Evolutionary conservation across 2,113 vertebrate genomes (phyloP).

Genomic region (Lipophrys pholis): DNA sequence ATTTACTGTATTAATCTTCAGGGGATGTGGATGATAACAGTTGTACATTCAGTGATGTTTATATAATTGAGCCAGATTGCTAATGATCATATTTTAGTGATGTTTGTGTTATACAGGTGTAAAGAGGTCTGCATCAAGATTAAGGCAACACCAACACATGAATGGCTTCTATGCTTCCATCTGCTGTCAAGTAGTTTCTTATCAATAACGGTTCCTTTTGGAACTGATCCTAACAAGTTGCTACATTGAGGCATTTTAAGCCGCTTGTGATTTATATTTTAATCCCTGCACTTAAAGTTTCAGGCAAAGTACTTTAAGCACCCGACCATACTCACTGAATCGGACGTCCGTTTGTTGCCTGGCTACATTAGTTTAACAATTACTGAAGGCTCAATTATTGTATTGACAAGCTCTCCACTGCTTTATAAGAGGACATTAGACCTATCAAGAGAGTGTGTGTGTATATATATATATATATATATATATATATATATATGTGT

Average conservation of each 20-base stretch:
- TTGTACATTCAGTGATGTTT: not conserved
- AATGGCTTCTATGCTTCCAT: constrained; percentile 6
- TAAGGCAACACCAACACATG: not conserved
- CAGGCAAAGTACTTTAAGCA: constrained; percentile 39
- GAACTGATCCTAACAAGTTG: constrained; percentile 16
- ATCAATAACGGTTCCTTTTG: constrained; percentile 7
- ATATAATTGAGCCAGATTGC: not conserved
- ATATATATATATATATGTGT: not conserved
- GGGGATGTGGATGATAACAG: not conserved
- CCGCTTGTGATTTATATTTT: constrained; percentile 23
- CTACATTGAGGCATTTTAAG: constrained; percentile 23
- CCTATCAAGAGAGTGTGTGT: not conserved
- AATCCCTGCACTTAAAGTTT: constrained; percentile 39
- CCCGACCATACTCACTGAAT: constrained; percentile 23
- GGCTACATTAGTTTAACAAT: constrained; percentile 57
- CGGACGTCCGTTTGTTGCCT: constrained; percentile 53
- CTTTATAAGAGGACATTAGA: constrained; percentile 3
- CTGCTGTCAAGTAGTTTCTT: not conserved
- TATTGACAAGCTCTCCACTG: constrained; percentile 23
- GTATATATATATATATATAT: not conserved
- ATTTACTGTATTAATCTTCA: not conserved
- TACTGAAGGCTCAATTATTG: constrained; percentile 40
- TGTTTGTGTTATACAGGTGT: constrained; percentile 10
- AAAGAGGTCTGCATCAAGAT: not conserved
- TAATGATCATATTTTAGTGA: not conserved